A percentile compares a stretch with the other conserved stretches of the same genome.
These are phyloP conservation scores for Hydriomena furcata DNA, from an alignment of 2,888 invertebrate species.

Conservation along the genomic window DNA sequence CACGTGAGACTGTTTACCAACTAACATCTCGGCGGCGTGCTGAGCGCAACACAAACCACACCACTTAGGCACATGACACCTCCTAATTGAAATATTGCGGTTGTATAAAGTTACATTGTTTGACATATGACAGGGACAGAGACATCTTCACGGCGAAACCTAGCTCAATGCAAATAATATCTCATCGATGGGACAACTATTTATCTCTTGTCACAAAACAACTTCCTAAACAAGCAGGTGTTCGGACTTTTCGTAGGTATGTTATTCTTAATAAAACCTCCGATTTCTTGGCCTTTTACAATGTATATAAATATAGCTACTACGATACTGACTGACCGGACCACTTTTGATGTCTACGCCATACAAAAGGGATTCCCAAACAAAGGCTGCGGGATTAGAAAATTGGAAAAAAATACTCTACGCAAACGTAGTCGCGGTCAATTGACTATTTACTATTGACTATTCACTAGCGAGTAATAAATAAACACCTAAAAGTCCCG, in stretches of 20 bases:
- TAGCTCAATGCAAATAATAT: not conserved
- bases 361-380: too few relatives aligned
- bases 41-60: constrained; percentile 4
- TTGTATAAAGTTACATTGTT: constrained; percentile 8
- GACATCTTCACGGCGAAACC: not conserved
- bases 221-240: too few relatives aligned
- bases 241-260: too few relatives aligned
- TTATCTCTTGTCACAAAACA: too few relatives aligned
- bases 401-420: not conserved
- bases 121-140: not conserved
- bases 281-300: not conserved
- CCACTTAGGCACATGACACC: constrained; percentile 10
- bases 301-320: not conserved
- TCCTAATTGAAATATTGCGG: constrained; percentile 15
- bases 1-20: constrained; percentile 21
- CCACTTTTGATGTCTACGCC: not conserved
- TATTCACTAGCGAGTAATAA: too few relatives aligned
- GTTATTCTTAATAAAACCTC: too few relatives aligned
- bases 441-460: not conserved
- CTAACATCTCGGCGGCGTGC: constrained; percentile 1
- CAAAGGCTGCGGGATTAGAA: too few relatives aligned
- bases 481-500: too few relatives aligned
- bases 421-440: not conserved
- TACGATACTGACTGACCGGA: not conserved
- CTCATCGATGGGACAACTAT: not conserved